Conservation (phyloP, 2,797 vertebrate species). For the Calcarius lapponicus region DNA sequence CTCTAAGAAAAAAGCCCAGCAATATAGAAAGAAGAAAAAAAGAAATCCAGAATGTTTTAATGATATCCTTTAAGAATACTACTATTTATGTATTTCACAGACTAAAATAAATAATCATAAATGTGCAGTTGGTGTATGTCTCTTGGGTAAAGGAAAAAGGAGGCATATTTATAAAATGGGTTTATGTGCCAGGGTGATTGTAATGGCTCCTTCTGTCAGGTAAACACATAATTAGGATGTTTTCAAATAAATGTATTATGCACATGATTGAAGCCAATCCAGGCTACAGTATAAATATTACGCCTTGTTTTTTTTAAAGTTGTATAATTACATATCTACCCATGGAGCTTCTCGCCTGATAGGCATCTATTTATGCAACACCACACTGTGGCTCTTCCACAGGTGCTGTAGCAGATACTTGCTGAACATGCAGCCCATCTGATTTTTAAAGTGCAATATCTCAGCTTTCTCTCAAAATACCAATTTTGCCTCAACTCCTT, state of each 20-base stretch:
- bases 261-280: slow-evolving; percentile 71
- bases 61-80: slow-evolving; percentile 3
- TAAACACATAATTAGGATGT: slow-evolving; percentile 73
- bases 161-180: slow-evolving; percentile 57
- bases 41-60: slow-evolving; percentile 14
- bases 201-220: slow-evolving; percentile 68
- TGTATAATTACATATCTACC: slow-evolving; percentile 66
- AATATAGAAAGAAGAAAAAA: neutral
- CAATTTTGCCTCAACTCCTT: slow-evolving; percentile 48
- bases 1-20: neutral
- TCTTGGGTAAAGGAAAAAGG: slow-evolving; percentile 58
- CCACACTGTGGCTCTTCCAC: slow-evolving; percentile 52
- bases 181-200: slow-evolving; percentile 56
- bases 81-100: slow-evolving; percentile 36
- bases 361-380: slow-evolving; percentile 64
- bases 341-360: slow-evolving; percentile 58
- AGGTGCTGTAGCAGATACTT: slow-evolving; percentile 46
- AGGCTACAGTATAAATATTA: slow-evolving; percentile 62
- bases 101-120: slow-evolving; percentile 46
- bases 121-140: slow-evolving; percentile 45
- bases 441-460: slow-evolving; percentile 58
- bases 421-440: slow-evolving; percentile 12
- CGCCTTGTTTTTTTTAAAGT: neutral
- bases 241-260: slow-evolving; percentile 73
- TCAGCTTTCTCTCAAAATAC: slow-evolving; percentile 63